These are phyloP conservation scores for Brevimyrus niger DNA, from an alignment of 2,113 vertebrate species.

Conservation along the genomic window DNA sequence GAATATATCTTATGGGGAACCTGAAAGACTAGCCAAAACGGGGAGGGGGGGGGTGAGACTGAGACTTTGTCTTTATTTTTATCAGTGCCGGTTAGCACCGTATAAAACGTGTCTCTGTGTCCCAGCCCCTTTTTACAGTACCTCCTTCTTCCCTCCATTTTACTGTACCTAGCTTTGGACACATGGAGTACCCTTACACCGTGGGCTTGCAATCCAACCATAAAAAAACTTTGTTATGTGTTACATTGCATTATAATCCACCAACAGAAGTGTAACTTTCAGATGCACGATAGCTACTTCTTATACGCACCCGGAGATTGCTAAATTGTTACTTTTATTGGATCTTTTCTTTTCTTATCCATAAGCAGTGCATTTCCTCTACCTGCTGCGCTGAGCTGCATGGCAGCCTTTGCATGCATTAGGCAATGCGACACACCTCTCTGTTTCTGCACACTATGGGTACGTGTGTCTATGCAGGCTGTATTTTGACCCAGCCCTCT, in stretches of 20 bases:
- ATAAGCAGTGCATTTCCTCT: not conserved
- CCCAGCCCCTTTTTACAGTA: not conserved
- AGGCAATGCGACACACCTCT: constrained; percentile 17
- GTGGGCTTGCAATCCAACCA: not conserved
- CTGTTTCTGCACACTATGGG: constrained; percentile 15
- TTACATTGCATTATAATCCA: not conserved
- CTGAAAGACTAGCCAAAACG: constrained; percentile 51
- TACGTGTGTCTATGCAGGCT: constrained; percentile 58
- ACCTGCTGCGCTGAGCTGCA: not conserved
- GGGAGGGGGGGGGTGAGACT: constrained; percentile 7
- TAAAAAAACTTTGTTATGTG: constrained; percentile 1
- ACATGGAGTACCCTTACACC: constrained; percentile 2
- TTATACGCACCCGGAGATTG: not conserved
- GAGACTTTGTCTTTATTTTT: not conserved
- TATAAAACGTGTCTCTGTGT: not conserved
- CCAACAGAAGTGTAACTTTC: not conserved
- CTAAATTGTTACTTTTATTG: constrained; percentile 11
- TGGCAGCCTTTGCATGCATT: not conserved
- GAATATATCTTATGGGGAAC: constrained; percentile 52
- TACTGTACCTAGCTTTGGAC: not conserved
- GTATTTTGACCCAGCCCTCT: constrained; percentile 51
- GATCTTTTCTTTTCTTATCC: not conserved
- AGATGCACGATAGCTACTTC: not conserved
- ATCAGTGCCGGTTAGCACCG: not conserved
- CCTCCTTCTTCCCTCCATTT: constrained; percentile 8